Evolutionary conservation across 2,888 invertebrate species (phyloP).

Genomic region (Bedellia somnulentella): DNA sequence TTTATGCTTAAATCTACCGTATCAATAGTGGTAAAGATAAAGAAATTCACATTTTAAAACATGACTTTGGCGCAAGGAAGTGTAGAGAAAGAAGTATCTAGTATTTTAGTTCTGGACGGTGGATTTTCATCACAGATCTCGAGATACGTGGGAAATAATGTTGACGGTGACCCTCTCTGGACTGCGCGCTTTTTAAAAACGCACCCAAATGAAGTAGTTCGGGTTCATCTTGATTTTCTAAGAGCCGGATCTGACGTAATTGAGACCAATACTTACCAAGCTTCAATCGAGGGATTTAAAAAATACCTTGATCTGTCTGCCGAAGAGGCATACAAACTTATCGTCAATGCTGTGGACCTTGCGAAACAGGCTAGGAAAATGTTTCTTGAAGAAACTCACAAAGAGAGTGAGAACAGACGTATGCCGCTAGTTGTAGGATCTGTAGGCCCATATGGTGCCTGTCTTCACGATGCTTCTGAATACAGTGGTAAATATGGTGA

Average conservation of each 20-base stretch:
- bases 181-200: slow-evolving; percentile 79
- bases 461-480: slow-evolving; percentile 86
- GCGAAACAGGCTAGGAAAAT: slow-evolving; percentile 71
- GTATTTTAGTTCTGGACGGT: slow-evolving; percentile 61
- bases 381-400: slow-evolving; percentile 48
- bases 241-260: slow-evolving; percentile 86
- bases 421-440: slow-evolving; percentile 77
- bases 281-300: slow-evolving; percentile 73
- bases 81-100: too few relatives aligned
- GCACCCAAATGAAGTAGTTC: slow-evolving; percentile 72
- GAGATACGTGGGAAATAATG: slow-evolving; percentile 66
- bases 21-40: too few relatives aligned
- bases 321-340: slow-evolving; percentile 68
- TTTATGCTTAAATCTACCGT: too few relatives aligned
- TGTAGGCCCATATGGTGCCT: slow-evolving; percentile 90
- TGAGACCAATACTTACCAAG: slow-evolving; percentile 88
- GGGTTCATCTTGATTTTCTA: slow-evolving; percentile 79
- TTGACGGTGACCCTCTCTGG: slow-evolving; percentile 87
- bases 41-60: too few relatives aligned
- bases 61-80: too few relatives aligned
- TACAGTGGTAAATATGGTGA: slow-evolving; percentile 80
- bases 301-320: slow-evolving; percentile 69
- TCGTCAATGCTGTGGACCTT: slow-evolving; percentile 70
- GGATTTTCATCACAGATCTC: slow-evolving; percentile 81
- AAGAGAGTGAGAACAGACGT: slow-evolving; percentile 10